Percentiles rank a stretch among this genome's conserved stretches.
These are phyloP conservation scores for Caenorhabditis japonica DNA, from an alignment of 2,888 invertebrate genomes.

Conservation along the genomic window DNA sequence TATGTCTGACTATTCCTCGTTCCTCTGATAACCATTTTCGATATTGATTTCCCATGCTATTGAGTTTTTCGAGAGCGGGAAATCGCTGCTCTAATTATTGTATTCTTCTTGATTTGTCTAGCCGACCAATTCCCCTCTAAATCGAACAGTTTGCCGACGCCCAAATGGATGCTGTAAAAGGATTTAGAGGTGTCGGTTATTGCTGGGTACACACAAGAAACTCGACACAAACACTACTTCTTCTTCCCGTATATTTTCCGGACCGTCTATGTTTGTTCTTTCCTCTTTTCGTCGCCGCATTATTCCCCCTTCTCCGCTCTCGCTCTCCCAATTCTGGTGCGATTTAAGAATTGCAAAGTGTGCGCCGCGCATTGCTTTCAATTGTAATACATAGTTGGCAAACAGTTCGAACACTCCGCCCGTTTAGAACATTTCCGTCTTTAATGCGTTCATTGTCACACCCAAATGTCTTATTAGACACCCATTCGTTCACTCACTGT, in stretches of 20 bases:
- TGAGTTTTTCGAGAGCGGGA: too few species aligned
- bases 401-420: conserved; percentile 13
- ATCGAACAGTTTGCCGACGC: too few species aligned
- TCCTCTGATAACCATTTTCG: too few species aligned
- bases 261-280: conserved; percentile 10
- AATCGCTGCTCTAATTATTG: too few species aligned
- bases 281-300: too few species aligned
- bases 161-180: conserved; percentile 8
- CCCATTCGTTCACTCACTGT: not conserved
- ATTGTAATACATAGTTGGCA: conserved; percentile 24
- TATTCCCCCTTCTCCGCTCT: not conserved
- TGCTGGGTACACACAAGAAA: conserved; percentile 10
- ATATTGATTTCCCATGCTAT: too few species aligned
- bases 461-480: conserved; percentile 9
- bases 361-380: conserved; percentile 18
- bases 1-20: too few species aligned
- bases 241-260: conserved; percentile 2
- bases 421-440: not conserved
- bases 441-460: conserved; percentile 10
- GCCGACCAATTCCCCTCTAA: too few species aligned
- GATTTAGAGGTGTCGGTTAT: conserved; percentile 5
- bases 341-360: conserved; percentile 23
- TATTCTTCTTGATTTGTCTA: too few species aligned
- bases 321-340: conserved; percentile 8
- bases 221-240: conserved; percentile 11